Base-by-base conservation (phyloP, 2,113 vertebrate species). In the Megaleporinus macrocephalus region DNA sequence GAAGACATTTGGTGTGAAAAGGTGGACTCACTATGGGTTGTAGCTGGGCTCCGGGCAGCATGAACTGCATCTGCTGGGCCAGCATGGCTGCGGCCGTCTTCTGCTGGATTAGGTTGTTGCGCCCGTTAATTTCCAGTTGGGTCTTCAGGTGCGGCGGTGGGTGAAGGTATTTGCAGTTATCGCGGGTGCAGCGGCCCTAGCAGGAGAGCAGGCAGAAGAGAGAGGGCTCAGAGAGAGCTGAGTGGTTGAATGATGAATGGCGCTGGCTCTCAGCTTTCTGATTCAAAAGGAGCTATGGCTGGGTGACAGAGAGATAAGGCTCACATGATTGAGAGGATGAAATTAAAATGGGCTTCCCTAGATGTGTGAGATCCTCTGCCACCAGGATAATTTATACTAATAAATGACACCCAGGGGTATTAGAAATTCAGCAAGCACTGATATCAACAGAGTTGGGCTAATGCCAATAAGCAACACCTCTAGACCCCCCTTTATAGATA, bases 101-200 rank as follows among this genome's bases (percentile, higher is more conserved):
- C 91, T 98, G 97, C 92, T 99, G 97, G 91, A 99, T 99, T 91
- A 99, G 95, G 94, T 98, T 99, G 95, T 98, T 98, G 77, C 96
- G 95, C 82, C 98, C 98, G 78, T 99, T 99, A 87, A 99, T 97
- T 91, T 99, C 97, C 84, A 99, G 95, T 88, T 99, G 98, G 6
- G 96, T 98, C 93, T 98, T 99, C 92, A 99, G 95, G 91, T 99
- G 98, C 0, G 96, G 96, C 33, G 98, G 98, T 75, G 98, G 98
- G 86, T 99, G 98, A 70, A 99, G 96, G 92, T 99, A 99, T 94
- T 98, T 99, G 92, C 98, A 99, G 94, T 98, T 99, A 84, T 99
- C 97, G 84, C 98, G 95, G 86, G 95, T 95, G 91, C 98, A 99
- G 66, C 97, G 97, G 69, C 96, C 97, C 98, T 99, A 81, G 72